Conservation (phyloP, 2,797 vertebrate genomes). For the Crax fasciolata region DNA sequence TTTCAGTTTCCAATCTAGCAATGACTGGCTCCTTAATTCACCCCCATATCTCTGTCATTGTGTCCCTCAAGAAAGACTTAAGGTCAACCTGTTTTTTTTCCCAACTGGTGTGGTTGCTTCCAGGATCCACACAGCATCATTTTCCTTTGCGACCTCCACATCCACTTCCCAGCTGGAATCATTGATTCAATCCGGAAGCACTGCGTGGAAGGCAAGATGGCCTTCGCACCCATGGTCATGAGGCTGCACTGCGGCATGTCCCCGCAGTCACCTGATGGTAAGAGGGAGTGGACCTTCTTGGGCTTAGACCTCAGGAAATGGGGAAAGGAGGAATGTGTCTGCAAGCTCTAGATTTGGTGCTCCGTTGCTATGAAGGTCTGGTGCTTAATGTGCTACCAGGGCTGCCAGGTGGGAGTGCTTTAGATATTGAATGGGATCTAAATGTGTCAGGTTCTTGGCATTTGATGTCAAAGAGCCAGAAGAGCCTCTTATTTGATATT, state of each 20-base stretch:
- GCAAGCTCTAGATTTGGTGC: not conserved
- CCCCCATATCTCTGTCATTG: not conserved
- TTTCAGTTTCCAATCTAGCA: not conserved
- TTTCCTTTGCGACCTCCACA: slow-evolving; percentile 97
- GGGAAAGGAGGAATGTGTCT: not conserved
- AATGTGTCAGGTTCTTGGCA: not conserved
- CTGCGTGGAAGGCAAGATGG: slow-evolving; percentile 94
- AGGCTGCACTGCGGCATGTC: slow-evolving; percentile 92
- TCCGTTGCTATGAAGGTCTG: not conserved
- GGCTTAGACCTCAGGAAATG: not conserved
- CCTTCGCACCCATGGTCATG: slow-evolving; percentile 93
- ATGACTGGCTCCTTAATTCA: not conserved
- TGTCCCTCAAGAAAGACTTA: not conserved
- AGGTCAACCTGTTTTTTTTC: not conserved
- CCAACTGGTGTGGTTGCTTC: not conserved
- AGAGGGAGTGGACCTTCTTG: not conserved
- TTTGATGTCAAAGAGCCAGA: not conserved
- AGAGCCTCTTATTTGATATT: not conserved
- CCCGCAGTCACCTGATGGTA: slow-evolving; percentile 89
- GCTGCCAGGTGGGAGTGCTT: not conserved
- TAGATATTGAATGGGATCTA: not conserved
- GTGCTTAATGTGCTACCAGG: not conserved
- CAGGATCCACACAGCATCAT: slow-evolving; percentile 95
- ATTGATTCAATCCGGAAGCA: slow-evolving; percentile 93
- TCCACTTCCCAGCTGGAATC: slow-evolving; percentile 91